A percentile compares a stretch with the other conserved stretches of the same genome.
Evolutionary conservation across 2,888 invertebrate species (phyloP).

Genomic region (Galeruca laticollis): DNA sequence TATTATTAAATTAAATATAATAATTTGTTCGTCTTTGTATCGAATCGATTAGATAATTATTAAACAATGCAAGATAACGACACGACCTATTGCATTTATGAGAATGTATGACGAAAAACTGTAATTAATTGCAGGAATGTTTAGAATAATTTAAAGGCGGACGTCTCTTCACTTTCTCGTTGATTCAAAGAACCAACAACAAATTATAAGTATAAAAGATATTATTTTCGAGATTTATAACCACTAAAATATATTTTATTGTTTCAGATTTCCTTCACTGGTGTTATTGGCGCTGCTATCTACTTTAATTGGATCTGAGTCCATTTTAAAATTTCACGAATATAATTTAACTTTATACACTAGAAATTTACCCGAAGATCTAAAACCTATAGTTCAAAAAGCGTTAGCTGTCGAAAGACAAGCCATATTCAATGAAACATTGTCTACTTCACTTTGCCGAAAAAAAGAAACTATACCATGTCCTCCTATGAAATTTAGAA

Average conservation of each 20-base stretch:
- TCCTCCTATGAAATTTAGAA: constrained; percentile 86
- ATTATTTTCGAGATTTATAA: too few species aligned
- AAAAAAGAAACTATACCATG: constrained; percentile 73
- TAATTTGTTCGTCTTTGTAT: background rate
- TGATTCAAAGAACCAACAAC: background rate
- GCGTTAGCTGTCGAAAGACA: constrained; percentile 60
- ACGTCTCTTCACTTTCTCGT: background rate
- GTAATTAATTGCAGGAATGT: constrained; percentile 5
- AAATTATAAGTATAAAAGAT: too few species aligned
- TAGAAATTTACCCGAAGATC: constrained; percentile 60
- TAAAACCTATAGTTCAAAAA: constrained; percentile 57
- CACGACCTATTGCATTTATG: background rate
- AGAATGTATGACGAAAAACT: background rate
- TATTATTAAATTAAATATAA: background rate
- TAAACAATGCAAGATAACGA: background rate
- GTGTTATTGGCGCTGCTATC: constrained; percentile 36
- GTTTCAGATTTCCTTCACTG: constrained; percentile 36
- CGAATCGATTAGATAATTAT: background rate
- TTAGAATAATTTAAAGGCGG: background rate
- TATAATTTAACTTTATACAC: constrained; percentile 62
- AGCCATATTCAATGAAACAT: constrained; percentile 33
- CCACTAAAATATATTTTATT: background rate
- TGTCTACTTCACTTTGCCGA: constrained; percentile 56
- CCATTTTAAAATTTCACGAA: constrained; percentile 33
- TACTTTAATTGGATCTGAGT: constrained; percentile 24